Conservation (phyloP, 2,888 invertebrate genomes). For the Erannis defoliaria region DNA sequence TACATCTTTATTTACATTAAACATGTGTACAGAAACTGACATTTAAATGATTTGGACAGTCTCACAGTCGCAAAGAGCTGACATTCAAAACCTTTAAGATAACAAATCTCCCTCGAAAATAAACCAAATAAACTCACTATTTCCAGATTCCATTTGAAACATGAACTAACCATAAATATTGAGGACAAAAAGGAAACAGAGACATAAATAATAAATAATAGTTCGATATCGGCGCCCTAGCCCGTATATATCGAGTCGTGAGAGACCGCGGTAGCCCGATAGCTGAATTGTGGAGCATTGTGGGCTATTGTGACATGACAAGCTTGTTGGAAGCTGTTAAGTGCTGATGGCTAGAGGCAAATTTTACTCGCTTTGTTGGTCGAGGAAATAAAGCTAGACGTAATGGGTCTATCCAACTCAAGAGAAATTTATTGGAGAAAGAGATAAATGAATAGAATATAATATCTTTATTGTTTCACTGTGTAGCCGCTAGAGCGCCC, state of each 20-base stretch:
- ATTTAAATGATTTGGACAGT: too few relatives aligned
- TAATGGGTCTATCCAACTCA: too few relatives aligned
- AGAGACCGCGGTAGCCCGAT: conserved; percentile 62
- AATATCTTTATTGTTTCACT: too few relatives aligned
- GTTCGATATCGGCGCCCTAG: conserved; percentile 62
- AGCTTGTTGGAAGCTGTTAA: conserved; percentile 20
- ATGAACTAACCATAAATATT: conserved; percentile 46
- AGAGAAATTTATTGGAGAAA: too few relatives aligned
- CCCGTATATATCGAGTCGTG: conserved; percentile 77
- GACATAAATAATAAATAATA: conserved; percentile 84
- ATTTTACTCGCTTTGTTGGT: too few relatives aligned
- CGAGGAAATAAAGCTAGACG: too few relatives aligned
- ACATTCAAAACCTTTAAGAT: background rate
- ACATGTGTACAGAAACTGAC: too few relatives aligned
- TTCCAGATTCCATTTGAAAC: conserved; percentile 43
- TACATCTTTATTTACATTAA: too few relatives aligned
- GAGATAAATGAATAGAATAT: too few relatives aligned
- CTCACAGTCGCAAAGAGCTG: too few relatives aligned
- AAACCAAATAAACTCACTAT: conserved; percentile 21
- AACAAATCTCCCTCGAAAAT: conserved; percentile 2
- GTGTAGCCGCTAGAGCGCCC: too few relatives aligned
- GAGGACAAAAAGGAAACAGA: conserved; percentile 70
- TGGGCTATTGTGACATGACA: conserved; percentile 4
- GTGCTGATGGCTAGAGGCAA: conserved; percentile 30
- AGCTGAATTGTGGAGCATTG: conserved; percentile 22